Conservation (phyloP, 2,888 invertebrate species). For the Heterodera filipjevi region DNA sequence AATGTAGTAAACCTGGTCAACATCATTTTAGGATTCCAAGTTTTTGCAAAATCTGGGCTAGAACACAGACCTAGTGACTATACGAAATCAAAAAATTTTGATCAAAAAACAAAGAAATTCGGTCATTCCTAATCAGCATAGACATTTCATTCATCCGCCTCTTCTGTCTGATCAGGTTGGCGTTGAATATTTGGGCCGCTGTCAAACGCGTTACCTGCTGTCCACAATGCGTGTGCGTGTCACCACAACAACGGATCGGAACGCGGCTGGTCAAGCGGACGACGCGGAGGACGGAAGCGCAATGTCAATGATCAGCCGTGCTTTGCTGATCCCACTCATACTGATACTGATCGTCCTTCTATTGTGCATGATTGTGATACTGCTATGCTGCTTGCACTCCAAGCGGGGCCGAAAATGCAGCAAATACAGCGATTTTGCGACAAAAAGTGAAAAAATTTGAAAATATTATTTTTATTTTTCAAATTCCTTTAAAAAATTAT, state of each 20-base stretch:
- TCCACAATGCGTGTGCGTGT: slow-evolving; percentile 31
- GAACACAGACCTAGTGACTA: no score
- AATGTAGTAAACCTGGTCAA: no score
- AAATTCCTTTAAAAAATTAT: background rate
- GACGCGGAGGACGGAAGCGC: slow-evolving; percentile 55
- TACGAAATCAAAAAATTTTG: background rate
- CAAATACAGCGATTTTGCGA: slow-evolving; percentile 38
- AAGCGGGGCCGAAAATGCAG: slow-evolving; percentile 29
- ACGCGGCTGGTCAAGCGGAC: slow-evolving; percentile 22
- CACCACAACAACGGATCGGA: slow-evolving; percentile 39
- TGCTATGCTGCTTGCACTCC: slow-evolving; percentile 51
- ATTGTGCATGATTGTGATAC: slow-evolving; percentile 76
- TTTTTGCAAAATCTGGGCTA: no score
- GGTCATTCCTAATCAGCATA: no score
- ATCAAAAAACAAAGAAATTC: background rate
- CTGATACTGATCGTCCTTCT: slow-evolving; percentile 78
- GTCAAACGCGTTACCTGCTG: slow-evolving; percentile 25
- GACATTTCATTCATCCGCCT: no score
- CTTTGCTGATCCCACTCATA: slow-evolving; percentile 82
- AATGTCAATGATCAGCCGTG: slow-evolving; percentile 75
- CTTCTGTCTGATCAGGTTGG: slow-evolving; percentile 23
- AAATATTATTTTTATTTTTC: background rate
- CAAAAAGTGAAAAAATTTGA: slow-evolving; percentile 44
- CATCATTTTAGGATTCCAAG: no score
- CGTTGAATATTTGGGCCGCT: slow-evolving; percentile 33